Evolutionary conservation across 92 coral and sea anemone genomes (phyloP).

Genomic region (Pocillopora grandis): DNA sequence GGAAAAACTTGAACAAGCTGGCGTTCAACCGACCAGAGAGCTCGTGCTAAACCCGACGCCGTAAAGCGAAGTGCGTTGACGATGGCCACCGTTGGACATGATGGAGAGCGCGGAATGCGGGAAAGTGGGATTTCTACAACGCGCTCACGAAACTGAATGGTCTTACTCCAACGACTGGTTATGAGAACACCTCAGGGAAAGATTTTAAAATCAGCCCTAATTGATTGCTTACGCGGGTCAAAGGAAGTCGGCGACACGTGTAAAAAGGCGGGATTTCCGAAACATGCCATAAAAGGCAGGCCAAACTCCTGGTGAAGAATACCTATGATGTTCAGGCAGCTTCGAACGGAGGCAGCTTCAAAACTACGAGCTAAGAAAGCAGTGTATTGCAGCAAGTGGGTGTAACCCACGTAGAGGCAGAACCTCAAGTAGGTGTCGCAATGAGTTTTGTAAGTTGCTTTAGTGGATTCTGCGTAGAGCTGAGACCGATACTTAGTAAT

Average conservation of each 20-base stretch:
- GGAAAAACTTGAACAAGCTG: not conserved
- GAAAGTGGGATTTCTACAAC: not conserved
- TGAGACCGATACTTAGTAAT: too few species aligned
- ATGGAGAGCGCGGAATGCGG: not conserved
- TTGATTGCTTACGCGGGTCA: not conserved
- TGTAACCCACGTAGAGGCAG: too few species aligned
- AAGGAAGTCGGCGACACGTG: not conserved
- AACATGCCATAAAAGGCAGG: not conserved
- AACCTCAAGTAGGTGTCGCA: too few species aligned
- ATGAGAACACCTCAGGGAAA: not conserved
- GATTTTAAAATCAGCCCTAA: not conserved
- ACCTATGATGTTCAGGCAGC: too few species aligned
- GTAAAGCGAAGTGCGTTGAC: not conserved
- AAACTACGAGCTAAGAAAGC: too few species aligned
- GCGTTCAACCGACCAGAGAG: not conserved
- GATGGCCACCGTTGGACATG: not conserved
- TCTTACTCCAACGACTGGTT: not conserved
- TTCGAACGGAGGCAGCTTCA: too few species aligned
- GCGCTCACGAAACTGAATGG: constrained; percentile 1
- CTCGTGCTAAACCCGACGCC: not conserved
- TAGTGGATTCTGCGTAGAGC: too few species aligned
- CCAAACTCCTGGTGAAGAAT: too few species aligned
- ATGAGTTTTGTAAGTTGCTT: constrained; percentile 13
- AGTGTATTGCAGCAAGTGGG: too few species aligned
- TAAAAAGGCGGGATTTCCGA: not conserved